Conservation (phyloP, 2,888 invertebrate genomes). For the Nephrocerus scutellatus region DNA sequence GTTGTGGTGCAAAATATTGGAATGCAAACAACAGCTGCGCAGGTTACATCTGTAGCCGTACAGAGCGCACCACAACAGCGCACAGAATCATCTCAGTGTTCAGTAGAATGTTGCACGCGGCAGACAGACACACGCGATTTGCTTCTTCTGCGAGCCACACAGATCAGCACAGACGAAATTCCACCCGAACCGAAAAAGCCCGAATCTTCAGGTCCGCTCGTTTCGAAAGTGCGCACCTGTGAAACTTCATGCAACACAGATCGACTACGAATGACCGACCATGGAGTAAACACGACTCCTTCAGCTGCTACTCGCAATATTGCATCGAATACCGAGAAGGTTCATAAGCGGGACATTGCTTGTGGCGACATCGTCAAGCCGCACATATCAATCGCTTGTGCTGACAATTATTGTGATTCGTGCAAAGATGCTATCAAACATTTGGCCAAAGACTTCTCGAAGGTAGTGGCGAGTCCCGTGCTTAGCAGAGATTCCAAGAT, state of each 20-base stretch:
- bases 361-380: constrained; percentile 51
- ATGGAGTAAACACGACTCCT: constrained; percentile 30
- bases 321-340: constrained; percentile 42
- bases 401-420: constrained; percentile 55
- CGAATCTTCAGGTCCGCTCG: constrained; percentile 13
- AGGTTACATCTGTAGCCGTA: constrained; percentile 31
- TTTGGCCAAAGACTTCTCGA: constrained; percentile 49
- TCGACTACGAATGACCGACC: constrained; percentile 23
- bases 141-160: constrained; percentile 29
- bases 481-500: constrained; percentile 35
- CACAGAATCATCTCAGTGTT: constrained; percentile 32
- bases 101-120: constrained; percentile 28
- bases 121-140: constrained; percentile 48
- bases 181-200: constrained; percentile 19
- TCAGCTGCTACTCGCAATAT: constrained; percentile 29
- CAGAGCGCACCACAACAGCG: constrained; percentile 31
- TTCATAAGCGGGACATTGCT: constrained; percentile 49
- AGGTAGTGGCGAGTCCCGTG: constrained; percentile 26
- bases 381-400: constrained; percentile 50
- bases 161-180: constrained; percentile 34
- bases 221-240: constrained; percentile 25
- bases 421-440: constrained; percentile 54
- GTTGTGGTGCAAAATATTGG: constrained; percentile 28
- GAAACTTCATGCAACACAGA: constrained; percentile 33
- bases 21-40: constrained; percentile 33